A percentile compares a stretch with the other conserved stretches of the same genome.
Conservation (phyloP, 2,888 invertebrate genomes). For the Petrolisthes manimaculis region DNA sequence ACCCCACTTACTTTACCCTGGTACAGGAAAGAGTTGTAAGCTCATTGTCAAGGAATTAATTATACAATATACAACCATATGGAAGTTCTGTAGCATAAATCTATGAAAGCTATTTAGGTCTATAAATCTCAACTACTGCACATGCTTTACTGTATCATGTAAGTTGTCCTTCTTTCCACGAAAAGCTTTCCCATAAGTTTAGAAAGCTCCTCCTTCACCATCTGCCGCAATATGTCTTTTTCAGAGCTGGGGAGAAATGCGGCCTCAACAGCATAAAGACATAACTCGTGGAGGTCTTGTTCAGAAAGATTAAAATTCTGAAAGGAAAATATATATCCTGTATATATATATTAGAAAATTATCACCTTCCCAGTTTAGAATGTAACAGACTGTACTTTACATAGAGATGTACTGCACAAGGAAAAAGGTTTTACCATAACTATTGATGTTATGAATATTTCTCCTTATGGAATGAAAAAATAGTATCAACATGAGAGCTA, state of each 20-base stretch:
- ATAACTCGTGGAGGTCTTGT: slow-evolving; percentile 24
- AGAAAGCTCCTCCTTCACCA: slow-evolving; percentile 24
- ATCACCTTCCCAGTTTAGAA: neutral
- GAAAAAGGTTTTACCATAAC: too few species aligned
- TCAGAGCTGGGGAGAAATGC: slow-evolving; percentile 40
- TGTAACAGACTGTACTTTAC: neutral
- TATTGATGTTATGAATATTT: too few species aligned
- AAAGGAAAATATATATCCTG: neutral
- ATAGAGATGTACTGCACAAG: neutral
- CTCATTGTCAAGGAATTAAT: too few species aligned
- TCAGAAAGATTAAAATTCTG: slow-evolving; percentile 36
- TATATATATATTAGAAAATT: too few species aligned
- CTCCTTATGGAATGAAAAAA: too few species aligned
- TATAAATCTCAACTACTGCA: neutral
- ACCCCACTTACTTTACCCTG: too few species aligned
- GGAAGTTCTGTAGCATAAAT: neutral
- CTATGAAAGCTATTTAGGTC: neutral
- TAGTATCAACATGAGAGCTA: too few species aligned
- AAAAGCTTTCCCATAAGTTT: slow-evolving; percentile 1
- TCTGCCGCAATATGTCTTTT: slow-evolving; percentile 26
- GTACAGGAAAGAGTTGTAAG: too few species aligned
- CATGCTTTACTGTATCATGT: neutral
- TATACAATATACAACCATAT: neutral
- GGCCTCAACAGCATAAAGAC: slow-evolving; percentile 41
- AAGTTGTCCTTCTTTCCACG: neutral